phyloP scores from a whole-genome alignment of 30 jellyfish, hydroid and myxozoan species.

The Catostylus mosaicus region DNA sequence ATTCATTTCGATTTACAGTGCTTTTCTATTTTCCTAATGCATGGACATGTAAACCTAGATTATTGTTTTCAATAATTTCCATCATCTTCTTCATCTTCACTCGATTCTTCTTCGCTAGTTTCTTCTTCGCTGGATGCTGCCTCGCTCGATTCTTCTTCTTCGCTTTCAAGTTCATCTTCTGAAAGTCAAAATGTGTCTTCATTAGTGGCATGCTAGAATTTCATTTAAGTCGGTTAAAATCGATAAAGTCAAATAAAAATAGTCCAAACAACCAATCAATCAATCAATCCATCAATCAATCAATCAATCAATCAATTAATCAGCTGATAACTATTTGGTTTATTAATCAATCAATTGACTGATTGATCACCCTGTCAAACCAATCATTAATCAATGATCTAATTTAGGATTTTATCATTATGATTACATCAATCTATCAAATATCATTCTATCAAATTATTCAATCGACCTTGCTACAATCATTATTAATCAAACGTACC shows the following conservation, averaged over 20 bases:
- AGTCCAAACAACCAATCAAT: background rate
- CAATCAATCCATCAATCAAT: background rate
- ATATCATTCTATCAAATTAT: too few species aligned
- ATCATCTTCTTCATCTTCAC: background rate
- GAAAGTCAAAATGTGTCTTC: background rate
- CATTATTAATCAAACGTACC: too few species aligned
- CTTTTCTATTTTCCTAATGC: too few species aligned
- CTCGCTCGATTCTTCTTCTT: background rate
- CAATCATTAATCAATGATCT: background rate
- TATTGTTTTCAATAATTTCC: too few species aligned
- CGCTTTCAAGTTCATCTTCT: background rate
- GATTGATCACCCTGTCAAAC: background rate
- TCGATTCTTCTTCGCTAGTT: background rate
- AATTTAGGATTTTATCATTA: too few species aligned
- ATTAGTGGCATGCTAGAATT: too few species aligned
- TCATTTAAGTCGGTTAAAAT: too few species aligned
- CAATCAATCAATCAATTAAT: background rate
- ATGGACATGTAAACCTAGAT: too few species aligned
- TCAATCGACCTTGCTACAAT: too few species aligned
- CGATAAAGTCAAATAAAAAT: too few species aligned
- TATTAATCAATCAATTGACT: background rate
- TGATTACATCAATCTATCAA: too few species aligned
- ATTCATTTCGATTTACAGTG: too few species aligned
- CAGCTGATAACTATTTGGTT: background rate
- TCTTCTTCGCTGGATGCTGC: background rate